Conservation (phyloP, 2,888 invertebrate species). For the Pogonocherus hispidulus region DNA sequence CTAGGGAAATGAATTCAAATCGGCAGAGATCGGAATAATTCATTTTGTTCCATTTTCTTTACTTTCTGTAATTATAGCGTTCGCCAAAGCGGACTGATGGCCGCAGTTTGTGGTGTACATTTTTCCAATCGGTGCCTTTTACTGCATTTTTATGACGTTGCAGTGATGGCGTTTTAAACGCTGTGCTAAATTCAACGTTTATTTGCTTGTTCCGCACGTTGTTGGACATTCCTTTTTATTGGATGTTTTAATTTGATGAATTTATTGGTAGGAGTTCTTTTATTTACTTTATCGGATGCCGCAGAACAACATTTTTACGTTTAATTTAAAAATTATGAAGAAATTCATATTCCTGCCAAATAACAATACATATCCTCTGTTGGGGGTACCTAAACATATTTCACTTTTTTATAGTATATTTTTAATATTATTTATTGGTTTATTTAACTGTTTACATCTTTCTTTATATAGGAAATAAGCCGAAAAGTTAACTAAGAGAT, state of each 20-base stretch:
- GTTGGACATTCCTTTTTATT: neutral
- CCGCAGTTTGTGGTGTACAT: conserved; percentile 28
- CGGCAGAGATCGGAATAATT: conserved; percentile 8
- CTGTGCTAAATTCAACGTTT: conserved; percentile 11
- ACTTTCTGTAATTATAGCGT: conserved; percentile 30
- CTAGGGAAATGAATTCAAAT: conserved; percentile 25
- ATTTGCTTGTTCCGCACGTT: neutral
- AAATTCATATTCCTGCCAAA: no score
- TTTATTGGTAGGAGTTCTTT: neutral
- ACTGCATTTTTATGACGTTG: conserved; percentile 8
- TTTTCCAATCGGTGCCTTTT: conserved; percentile 14
- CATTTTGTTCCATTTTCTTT: conserved; percentile 27
- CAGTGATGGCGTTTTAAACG: conserved; percentile 6
- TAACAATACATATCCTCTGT: no score
- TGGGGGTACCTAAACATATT: no score
- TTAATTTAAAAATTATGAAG: no score
- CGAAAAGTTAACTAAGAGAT: no score
- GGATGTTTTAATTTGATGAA: neutral
- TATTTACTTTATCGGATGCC: no score
- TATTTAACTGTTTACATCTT: no score
- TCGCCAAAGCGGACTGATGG: conserved; percentile 23
- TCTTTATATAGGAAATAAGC: no score
- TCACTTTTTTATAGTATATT: no score
- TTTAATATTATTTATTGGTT: no score
- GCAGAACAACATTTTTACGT: no score